Evolutionary conservation across 2,113 vertebrate genomes (phyloP).

Genomic region (Zingel zingel): DNA sequence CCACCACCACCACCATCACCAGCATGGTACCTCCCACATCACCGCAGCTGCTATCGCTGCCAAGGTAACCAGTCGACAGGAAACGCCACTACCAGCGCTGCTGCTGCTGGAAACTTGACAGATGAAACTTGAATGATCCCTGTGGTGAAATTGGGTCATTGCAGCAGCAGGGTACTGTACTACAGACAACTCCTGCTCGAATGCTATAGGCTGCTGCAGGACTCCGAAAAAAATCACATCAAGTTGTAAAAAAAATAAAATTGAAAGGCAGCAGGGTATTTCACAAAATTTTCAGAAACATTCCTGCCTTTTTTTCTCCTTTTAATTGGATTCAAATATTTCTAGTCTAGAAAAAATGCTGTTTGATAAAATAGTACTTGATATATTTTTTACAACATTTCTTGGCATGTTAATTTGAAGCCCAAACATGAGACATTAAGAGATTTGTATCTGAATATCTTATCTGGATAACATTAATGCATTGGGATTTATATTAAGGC

Average conservation of each 20-base stretch:
- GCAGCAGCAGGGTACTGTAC: constrained; percentile 34
- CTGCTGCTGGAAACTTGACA: constrained; percentile 22
- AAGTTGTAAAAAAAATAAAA: neutral
- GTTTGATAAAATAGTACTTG: neutral
- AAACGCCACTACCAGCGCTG: neutral
- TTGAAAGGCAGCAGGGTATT: neutral
- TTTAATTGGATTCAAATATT: neutral
- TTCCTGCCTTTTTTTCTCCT: neutral
- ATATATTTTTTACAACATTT: neutral
- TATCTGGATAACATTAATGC: neutral
- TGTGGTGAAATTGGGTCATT: constrained; percentile 57
- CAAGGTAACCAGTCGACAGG: constrained; percentile 87
- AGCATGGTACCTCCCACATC: constrained; percentile 98
- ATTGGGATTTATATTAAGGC: too few relatives aligned
- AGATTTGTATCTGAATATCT: neutral
- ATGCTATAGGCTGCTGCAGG: constrained; percentile 21
- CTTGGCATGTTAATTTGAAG: neutral
- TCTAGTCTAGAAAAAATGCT: neutral
- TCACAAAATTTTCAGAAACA: neutral
- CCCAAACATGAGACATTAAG: neutral
- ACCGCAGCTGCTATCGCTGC: constrained; percentile 97
- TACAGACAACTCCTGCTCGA: constrained; percentile 4
- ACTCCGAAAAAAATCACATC: neutral
- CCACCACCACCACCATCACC: constrained; percentile 88
- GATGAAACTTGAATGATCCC: constrained; percentile 60